Evolutionary conservation across 2,888 invertebrate genomes (phyloP), one percentile per base, ranked within the genome.

Genomic region (Mechanitis mazaeus): DNA sequence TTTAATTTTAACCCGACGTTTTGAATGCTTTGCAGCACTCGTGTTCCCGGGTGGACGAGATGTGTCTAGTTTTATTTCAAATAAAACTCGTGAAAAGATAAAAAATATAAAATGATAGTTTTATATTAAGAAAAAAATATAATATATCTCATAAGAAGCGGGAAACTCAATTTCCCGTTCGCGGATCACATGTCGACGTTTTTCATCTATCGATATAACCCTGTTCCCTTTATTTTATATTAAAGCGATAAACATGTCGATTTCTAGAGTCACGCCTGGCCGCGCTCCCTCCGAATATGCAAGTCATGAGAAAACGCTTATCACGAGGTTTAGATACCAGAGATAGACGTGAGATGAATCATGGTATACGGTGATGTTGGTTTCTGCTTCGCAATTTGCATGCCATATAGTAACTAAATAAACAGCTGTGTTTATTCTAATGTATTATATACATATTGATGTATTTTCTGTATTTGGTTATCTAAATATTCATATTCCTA

Each of bases 161-260:
- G 72, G 75, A 77, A 81, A 82, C 78, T 77, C 84, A 87, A 88
- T 88, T 86, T 89, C 87, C 87, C 73, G 67, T 80, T 70, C 63
- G 67, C 70, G 66, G 72, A 77, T 81, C 71, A 74, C 73, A 74
- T 79, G 79, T 81, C 74, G 75, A 77, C 79, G 80, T 85, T 86
- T 84, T 83, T 86, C 84, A 82, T 85, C 77, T 81, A 84, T 84
- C 80, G 85, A 79, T 85, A 83, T 81, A 77, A 75, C 76, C 76
- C 72, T 68, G 69, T 75, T 75, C 86, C 84, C 84, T 88, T 88
- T 89, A 87, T 89, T 88, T 89, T 87, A 89, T 89, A 90, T 89
- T 87, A 89, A 89, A 82, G 87, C 87, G 89, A 89, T 89, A 90
- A 90, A 89, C 88, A 90, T 90, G 90, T 87, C 90, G 89, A 88